Percentiles rank a stretch among this genome's conserved stretches.
phyloP scores from a whole-genome alignment of 2,888 invertebrate species.

The Eupeodes luniger region DNA sequence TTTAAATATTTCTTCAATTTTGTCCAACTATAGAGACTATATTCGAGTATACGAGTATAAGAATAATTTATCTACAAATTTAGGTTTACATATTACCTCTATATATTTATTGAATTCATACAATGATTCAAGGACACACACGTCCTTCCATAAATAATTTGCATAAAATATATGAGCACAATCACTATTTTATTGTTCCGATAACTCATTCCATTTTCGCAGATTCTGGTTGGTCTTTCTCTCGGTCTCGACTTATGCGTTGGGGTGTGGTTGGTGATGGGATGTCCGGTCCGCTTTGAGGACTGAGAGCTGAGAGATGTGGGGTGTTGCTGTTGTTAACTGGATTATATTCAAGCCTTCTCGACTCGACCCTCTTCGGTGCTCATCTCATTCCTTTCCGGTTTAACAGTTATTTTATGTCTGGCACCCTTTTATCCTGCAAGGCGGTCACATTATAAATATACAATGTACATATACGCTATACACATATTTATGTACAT shows the following conservation, averaged over 20 bases:
- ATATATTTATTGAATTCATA: conserved; percentile 10
- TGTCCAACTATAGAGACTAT: background rate
- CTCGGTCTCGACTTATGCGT: background rate
- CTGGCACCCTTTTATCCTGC: conserved; percentile 31
- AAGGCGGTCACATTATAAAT: conserved; percentile 42
- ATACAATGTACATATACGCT: conserved; percentile 17
- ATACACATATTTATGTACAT: background rate
- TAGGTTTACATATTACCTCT: conserved; percentile 10
- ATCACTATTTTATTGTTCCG: conserved; percentile 47
- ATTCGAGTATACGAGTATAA: background rate
- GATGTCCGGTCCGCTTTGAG: too few species aligned
- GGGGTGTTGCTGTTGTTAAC: conserved; percentile 28
- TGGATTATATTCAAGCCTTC: conserved; percentile 54
- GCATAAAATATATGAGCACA: conserved; percentile 52
- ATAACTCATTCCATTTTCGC: conserved; percentile 43
- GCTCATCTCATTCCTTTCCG: conserved; percentile 6
- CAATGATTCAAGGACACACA: conserved; percentile 16
- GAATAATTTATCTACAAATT: conserved; percentile 2
- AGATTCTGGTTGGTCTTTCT: conserved; percentile 32
- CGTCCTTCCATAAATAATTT: conserved; percentile 48
- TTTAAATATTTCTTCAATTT: conserved; percentile 3
- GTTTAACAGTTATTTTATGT: conserved; percentile 46
- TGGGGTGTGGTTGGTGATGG: too few species aligned
- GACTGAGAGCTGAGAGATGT: background rate
- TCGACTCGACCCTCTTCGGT: conserved; percentile 12